These are phyloP conservation scores for Chloebia gouldiae DNA, from an alignment of 2,113 vertebrate genomes.

Conservation along the genomic window DNA sequence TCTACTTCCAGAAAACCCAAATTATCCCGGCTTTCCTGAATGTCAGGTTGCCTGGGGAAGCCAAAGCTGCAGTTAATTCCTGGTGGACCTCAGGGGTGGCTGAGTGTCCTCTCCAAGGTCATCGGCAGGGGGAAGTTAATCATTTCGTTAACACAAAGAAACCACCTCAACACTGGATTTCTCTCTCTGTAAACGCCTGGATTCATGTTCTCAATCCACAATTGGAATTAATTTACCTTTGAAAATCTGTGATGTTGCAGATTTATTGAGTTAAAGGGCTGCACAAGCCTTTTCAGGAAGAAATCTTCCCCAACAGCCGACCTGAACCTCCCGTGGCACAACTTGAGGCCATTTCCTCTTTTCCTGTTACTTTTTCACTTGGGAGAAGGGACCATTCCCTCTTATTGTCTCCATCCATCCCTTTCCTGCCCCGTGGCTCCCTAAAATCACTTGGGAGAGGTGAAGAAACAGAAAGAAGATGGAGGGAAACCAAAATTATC, in stretches of 20 bases:
- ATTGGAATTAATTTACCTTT: background rate
- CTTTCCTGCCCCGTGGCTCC: background rate
- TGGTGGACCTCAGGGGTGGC: background rate
- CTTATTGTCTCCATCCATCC: background rate
- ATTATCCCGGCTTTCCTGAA: background rate
- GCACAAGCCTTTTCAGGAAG: background rate
- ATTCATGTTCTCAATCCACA: background rate
- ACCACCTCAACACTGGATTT: fast-evolving
- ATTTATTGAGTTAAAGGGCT: background rate
- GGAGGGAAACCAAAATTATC: background rate
- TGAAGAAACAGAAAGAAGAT: background rate
- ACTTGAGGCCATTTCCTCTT: fast-evolving
- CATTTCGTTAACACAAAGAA: background rate
- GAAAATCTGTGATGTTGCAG: background rate
- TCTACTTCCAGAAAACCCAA: background rate
- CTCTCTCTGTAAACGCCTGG: background rate
- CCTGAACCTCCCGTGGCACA: background rate
- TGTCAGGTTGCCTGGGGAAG: background rate
- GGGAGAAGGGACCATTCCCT: background rate
- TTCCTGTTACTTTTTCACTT: background rate
- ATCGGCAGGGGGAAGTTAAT: background rate
- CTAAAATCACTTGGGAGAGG: background rate
- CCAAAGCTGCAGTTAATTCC: background rate
- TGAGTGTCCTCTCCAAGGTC: background rate
- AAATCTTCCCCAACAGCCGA: background rate